Percentiles rank a stretch among this genome's conserved stretches.
phyloP scores from a whole-genome alignment of 1,140 invertebrate species.

The Aricia agestis region DNA sequence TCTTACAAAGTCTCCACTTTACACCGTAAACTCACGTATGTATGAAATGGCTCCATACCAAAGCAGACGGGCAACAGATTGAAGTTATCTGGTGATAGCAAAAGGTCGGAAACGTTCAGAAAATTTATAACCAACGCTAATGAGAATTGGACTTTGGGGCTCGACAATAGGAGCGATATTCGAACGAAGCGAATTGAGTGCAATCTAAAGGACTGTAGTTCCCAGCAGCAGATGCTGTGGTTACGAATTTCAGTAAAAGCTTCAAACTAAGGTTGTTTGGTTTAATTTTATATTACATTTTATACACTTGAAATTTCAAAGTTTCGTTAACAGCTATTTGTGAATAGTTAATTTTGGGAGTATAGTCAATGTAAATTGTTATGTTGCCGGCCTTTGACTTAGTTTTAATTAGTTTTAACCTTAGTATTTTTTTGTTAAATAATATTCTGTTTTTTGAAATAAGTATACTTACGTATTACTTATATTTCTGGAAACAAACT shows the following conservation, averaged over 20 bases:
- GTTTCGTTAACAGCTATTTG: neutral
- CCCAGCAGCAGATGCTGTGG: slow-evolving; percentile 66
- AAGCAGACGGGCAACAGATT: slow-evolving; percentile 64
- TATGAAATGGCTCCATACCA: slow-evolving; percentile 57
- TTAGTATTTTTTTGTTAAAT: too few species aligned
- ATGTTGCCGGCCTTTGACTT: neutral
- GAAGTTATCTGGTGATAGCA: slow-evolving; percentile 39
- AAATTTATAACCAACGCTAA: slow-evolving; percentile 25
- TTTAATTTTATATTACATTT: slow-evolving; percentile 33
- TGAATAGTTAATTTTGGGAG: neutral
- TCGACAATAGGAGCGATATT: neutral
- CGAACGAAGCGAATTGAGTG: slow-evolving; percentile 1
- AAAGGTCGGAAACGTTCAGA: slow-evolving; percentile 44
- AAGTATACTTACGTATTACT: too few species aligned
- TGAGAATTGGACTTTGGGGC: slow-evolving; percentile 24
- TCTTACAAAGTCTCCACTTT: slow-evolving; percentile 25
- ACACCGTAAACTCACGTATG: slow-evolving; percentile 51
- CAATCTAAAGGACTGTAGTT: slow-evolving; percentile 26
- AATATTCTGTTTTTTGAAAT: too few species aligned
- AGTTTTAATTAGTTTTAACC: neutral
- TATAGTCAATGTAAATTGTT: neutral
- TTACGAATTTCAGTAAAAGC: slow-evolving; percentile 62
- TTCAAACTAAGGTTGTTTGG: slow-evolving; percentile 46
- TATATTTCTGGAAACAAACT: too few species aligned
- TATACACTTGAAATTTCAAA: neutral